Evolutionary conservation across 1,140 invertebrate genomes (phyloP).

Genomic region (Camponotus pennsylvanicus): DNA sequence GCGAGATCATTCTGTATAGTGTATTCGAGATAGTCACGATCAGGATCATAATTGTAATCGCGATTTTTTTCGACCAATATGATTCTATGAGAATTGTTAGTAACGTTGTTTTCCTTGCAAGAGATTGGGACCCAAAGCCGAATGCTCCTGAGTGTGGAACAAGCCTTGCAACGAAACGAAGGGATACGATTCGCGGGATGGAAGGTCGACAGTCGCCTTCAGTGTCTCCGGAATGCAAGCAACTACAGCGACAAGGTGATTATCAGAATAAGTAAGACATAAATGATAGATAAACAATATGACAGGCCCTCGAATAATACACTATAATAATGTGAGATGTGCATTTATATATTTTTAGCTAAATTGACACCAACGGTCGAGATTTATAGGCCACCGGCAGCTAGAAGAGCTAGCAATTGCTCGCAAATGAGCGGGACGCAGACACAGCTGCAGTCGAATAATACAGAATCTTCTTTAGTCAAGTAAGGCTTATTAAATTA

Average conservation of each 20-base stretch:
- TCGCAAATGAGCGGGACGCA: constrained; percentile 33
- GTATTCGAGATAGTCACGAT: too few species aligned
- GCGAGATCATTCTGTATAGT: too few species aligned
- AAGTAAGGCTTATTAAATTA: constrained; percentile 55
- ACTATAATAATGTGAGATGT: background rate
- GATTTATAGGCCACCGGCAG: constrained; percentile 84
- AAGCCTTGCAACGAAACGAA: constrained; percentile 28
- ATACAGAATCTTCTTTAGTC: constrained; percentile 11
- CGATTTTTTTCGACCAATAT: too few species aligned
- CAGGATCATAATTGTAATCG: too few species aligned
- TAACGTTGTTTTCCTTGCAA: background rate
- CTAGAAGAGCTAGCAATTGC: constrained; percentile 74
- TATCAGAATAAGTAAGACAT: background rate
- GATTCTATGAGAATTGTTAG: background rate
- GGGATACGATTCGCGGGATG: constrained; percentile 72
- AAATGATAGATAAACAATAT: background rate
- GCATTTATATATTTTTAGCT: constrained; percentile 72
- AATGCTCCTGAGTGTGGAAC: constrained; percentile 75
- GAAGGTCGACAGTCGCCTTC: constrained; percentile 77
- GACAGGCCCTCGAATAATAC: too few species aligned
- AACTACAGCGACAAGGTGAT: constrained; percentile 79
- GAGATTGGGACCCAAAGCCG: constrained; percentile 74
- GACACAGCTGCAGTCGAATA: constrained; percentile 35
- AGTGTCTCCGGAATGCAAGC: constrained; percentile 78
- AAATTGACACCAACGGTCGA: constrained; percentile 80